Evolutionary conservation across 1,140 invertebrate species (phyloP).

Genomic region (Aphelenchoides fujianensis): DNA sequence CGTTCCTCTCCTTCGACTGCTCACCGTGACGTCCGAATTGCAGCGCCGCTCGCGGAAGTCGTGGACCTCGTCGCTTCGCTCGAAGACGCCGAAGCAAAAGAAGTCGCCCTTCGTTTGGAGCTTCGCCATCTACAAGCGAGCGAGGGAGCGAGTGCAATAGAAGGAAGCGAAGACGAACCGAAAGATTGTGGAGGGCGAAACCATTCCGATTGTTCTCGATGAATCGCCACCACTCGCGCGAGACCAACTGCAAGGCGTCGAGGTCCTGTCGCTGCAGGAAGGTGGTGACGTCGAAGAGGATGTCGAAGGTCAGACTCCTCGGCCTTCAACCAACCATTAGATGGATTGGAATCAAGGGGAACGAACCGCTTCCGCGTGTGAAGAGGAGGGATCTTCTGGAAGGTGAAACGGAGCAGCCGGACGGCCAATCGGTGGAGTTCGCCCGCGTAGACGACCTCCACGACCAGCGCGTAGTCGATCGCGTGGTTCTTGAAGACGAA

Average conservation of each 20-base stretch:
- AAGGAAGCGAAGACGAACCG: too few relatives aligned
- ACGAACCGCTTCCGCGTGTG: conserved; percentile 5
- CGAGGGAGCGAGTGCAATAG: too few relatives aligned
- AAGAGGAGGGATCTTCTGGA: background rate
- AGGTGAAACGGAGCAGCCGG: background rate
- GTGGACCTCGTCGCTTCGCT: background rate
- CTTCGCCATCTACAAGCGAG: background rate
- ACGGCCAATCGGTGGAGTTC: conserved; percentile 3
- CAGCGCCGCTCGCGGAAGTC: conserved; percentile 20
- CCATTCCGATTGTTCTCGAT: conserved; percentile 17
- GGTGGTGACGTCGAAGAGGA: conserved; percentile 3
- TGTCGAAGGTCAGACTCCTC: conserved; percentile 3
- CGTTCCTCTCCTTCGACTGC: too few relatives aligned
- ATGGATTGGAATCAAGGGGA: too few relatives aligned
- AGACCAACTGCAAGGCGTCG: conserved; percentile 2
- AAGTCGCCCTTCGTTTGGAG: conserved; percentile 6
- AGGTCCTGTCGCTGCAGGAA: conserved; percentile 5
- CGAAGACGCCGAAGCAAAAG: conserved; percentile 18
- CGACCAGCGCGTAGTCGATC: background rate
- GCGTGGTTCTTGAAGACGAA: background rate
- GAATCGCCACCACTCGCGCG: background rate
- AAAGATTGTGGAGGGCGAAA: conserved; percentile 11
- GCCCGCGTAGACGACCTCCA: background rate
- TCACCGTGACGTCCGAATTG: conserved; percentile 11
- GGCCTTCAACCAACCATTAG: background rate